phyloP scores from a whole-genome alignment of 2,888 invertebrate species.

The Epistrophella euchroma region DNA sequence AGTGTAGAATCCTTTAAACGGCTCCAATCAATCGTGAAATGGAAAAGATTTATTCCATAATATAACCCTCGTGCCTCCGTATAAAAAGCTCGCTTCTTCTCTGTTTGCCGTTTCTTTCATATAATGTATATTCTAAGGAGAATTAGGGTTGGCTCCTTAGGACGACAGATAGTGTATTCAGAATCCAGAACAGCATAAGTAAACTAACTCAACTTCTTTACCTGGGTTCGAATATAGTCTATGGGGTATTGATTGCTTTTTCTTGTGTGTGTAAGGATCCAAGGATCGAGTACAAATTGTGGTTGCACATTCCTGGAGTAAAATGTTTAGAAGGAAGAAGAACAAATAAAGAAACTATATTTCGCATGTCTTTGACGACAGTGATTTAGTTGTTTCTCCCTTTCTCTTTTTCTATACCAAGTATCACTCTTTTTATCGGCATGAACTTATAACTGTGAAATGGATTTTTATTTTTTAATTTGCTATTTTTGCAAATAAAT shows the following conservation, averaged over 20 bases:
- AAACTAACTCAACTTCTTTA: constrained; percentile 57
- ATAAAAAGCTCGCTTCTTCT: neutral
- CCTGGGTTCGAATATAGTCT: constrained; percentile 30
- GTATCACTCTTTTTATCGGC: constrained; percentile 36
- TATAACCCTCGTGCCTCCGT: neutral
- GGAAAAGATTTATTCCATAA: constrained; percentile 82
- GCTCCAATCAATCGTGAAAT: constrained; percentile 80
- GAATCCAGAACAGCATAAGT: constrained; percentile 37
- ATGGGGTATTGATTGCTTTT: constrained; percentile 58
- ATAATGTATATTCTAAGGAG: neutral
- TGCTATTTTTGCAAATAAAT: neutral
- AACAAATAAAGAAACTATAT: constrained; percentile 2
- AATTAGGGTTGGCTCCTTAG: constrained; percentile 16
- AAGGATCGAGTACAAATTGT: constrained; percentile 37
- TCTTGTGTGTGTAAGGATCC: constrained; percentile 35
- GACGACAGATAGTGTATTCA: constrained; percentile 14
- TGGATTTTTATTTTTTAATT: constrained; percentile 36
- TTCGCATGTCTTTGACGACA: constrained; percentile 43
- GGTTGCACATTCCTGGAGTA: neutral
- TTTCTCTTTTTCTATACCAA: constrained; percentile 7
- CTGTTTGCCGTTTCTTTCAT: neutral
- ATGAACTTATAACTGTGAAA: constrained; percentile 42
- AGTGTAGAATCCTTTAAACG: constrained; percentile 73
- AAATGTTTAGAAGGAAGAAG: neutral
- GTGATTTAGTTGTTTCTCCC: constrained; percentile 34